Evolutionary conservation across 2,113 vertebrate species (phyloP).

Genomic region (Tetrao urogallus): DNA sequence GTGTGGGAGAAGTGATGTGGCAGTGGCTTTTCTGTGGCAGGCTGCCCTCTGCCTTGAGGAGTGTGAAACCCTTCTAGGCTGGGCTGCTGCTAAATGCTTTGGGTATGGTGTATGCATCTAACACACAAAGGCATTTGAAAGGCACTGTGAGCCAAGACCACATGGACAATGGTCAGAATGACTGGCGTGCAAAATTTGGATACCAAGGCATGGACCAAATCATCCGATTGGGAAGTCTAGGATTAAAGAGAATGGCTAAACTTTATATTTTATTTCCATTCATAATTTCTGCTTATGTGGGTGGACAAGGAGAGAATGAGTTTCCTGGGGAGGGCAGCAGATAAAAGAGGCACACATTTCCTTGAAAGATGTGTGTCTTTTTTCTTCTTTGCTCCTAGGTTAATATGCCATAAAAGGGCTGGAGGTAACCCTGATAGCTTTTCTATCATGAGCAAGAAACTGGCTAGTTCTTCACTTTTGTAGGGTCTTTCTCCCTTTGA

Average conservation of each 20-base stretch:
- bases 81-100: background rate
- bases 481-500: background rate
- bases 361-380: constrained; percentile 10
- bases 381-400: background rate
- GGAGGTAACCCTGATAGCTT: background rate
- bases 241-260: constrained; percentile 14
- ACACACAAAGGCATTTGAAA: background rate
- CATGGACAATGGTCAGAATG: background rate
- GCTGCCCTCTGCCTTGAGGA: background rate
- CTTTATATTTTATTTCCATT: constrained; percentile 53
- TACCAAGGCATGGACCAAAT: background rate
- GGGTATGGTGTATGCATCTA: background rate
- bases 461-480: background rate
- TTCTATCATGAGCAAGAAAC: background rate
- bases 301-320: constrained; percentile 63
- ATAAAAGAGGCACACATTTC: constrained; percentile 32
- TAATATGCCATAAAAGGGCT: background rate
- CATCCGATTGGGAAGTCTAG: background rate
- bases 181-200: background rate
- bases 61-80: background rate
- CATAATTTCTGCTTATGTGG: constrained; percentile 25
- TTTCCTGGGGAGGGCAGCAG: constrained; percentile 47
- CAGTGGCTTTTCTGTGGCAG: background rate
- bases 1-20: background rate
- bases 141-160: background rate